Evolutionary conservation across 2,797 vertebrate genomes (phyloP).

Genomic region (Cossypha dichroa): DNA sequence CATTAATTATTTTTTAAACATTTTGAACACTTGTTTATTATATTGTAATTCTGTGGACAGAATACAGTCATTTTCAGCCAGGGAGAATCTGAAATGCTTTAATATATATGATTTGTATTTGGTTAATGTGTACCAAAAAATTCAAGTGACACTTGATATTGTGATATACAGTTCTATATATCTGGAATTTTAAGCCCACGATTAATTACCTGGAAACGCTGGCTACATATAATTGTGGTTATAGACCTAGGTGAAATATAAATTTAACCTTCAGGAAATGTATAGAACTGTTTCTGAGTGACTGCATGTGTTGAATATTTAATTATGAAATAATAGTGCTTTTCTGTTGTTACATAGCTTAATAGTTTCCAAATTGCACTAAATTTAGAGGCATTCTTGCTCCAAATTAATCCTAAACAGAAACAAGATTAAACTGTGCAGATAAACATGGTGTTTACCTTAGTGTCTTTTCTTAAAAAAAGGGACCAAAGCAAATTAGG

Average conservation of each 20-base stretch:
- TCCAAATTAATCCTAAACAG: not conserved
- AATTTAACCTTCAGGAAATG: not conserved
- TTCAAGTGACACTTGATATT: not conserved
- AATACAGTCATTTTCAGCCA: not conserved
- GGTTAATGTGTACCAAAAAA: not conserved
- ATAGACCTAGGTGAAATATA: not conserved
- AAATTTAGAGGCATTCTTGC: not conserved
- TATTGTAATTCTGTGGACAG: not conserved
- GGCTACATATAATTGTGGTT: not conserved
- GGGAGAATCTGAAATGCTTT: not conserved
- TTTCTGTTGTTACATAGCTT: not conserved
- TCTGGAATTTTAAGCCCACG: not conserved
- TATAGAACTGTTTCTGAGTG: not conserved
- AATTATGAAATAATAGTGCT: not conserved
- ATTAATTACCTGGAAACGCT: not conserved
- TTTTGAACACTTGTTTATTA: not conserved
- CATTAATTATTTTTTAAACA: not conserved
- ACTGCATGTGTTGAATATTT: not conserved
- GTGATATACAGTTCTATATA: not conserved
- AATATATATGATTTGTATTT: not conserved
- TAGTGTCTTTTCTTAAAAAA: not conserved
- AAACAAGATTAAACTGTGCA: not conserved
- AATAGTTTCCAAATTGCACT: not conserved
- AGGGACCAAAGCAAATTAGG: not conserved
- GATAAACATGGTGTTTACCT: not conserved